phyloP scores from a whole-genome alignment of 2,888 invertebrate species.

The Beris morrisii region DNA sequence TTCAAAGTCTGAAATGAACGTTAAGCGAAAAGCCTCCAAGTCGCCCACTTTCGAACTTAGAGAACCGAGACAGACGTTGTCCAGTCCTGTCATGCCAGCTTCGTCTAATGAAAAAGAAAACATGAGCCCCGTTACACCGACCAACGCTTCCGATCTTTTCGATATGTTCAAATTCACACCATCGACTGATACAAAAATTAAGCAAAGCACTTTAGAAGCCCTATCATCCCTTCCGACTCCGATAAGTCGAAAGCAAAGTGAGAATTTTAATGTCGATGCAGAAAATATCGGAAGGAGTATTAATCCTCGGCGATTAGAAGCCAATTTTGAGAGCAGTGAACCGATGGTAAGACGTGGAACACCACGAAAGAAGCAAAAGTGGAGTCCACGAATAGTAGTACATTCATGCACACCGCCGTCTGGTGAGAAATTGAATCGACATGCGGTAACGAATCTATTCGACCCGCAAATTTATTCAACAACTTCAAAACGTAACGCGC shows the following conservation, averaged over 20 bases:
- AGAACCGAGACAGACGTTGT: neutral
- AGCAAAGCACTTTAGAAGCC: slow-evolving; percentile 44
- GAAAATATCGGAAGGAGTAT: neutral
- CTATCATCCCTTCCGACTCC: slow-evolving; percentile 52
- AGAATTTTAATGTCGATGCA: neutral
- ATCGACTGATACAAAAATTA: slow-evolving; percentile 39
- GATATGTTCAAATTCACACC: slow-evolving; percentile 55
- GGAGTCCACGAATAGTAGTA: slow-evolving; percentile 15
- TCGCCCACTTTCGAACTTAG: neutral
- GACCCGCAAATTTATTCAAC: slow-evolving; percentile 24
- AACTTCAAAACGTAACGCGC: slow-evolving; percentile 9
- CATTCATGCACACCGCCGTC: slow-evolving; percentile 6
- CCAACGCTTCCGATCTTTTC: slow-evolving; percentile 50
- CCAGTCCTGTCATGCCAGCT: neutral
- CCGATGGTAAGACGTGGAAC: neutral
- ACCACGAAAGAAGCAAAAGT: slow-evolving; percentile 5
- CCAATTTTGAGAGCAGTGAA: slow-evolving; percentile 5
- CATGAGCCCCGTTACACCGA: slow-evolving; percentile 55
- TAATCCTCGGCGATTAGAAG: slow-evolving; percentile 2
- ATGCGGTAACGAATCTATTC: neutral
- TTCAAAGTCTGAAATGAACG: slow-evolving; percentile 26
- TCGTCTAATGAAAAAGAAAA: slow-evolving; percentile 53
- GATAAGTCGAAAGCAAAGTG: slow-evolving; percentile 19
- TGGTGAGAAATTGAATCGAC: neutral
- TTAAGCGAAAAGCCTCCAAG: slow-evolving; percentile 13